A percentile compares a stretch with the other conserved stretches of the same genome.
These are phyloP conservation scores for Urechis unicinctus DNA, from an alignment of 2,888 invertebrate genomes.

Conservation along the genomic window DNA sequence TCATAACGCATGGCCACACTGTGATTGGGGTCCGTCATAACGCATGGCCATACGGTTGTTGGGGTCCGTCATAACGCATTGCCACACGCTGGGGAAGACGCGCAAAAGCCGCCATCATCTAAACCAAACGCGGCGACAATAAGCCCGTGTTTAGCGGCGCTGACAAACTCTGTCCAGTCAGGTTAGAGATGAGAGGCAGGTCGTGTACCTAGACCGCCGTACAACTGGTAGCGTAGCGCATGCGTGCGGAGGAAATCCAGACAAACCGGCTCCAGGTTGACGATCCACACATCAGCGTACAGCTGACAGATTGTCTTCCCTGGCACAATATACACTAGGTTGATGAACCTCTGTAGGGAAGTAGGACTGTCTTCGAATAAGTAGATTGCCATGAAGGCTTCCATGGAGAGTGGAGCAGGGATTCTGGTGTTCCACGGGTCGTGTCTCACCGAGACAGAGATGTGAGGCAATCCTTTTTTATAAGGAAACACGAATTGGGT, in stretches of 20 bases:
- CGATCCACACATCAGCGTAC: conserved; percentile 3
- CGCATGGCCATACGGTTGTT: too few relatives aligned
- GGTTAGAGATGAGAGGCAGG: neutral
- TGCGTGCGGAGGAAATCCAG: conserved; percentile 1
- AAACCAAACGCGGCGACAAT: conserved; percentile 7
- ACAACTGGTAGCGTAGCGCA: neutral
- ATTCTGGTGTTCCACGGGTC: neutral
- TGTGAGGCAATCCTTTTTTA: conserved; percentile 3
- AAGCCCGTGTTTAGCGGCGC: conserved; percentile 1
- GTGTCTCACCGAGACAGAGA: neutral
- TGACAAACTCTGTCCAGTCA: too few relatives aligned
- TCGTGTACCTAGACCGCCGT: neutral
- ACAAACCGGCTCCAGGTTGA: conserved; percentile 3
- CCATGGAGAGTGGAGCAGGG: conserved; percentile 7
- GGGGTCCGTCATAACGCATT: too few relatives aligned
- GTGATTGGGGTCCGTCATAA: too few relatives aligned
- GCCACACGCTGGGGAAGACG: neutral
- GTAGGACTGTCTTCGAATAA: neutral
- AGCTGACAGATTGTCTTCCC: neutral
- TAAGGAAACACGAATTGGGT: conserved; percentile 3
- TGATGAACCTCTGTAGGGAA: neutral
- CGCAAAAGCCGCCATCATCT: conserved; percentile 1
- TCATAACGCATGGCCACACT: conserved; percentile 1
- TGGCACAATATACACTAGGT: neutral
- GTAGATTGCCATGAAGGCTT: neutral